Percentiles rank a stretch among this genome's conserved stretches.
These are phyloP conservation scores for Drosophila kikkawai DNA, from an alignment of 1,140 invertebrate species.

Conservation along the genomic window DNA sequence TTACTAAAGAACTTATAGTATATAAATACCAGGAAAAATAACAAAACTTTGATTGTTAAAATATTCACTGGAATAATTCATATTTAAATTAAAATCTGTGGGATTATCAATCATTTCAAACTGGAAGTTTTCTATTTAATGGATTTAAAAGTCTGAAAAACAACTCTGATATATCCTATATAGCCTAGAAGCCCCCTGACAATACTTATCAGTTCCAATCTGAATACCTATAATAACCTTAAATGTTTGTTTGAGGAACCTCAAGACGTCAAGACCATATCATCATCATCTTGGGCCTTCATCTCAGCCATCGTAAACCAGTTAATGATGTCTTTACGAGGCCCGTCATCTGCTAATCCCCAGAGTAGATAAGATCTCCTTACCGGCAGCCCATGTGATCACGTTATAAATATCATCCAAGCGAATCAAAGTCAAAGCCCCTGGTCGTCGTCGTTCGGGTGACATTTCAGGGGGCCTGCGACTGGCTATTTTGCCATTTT, in stretches of 20 bases:
- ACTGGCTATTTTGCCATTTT: slow-evolving; percentile 15
- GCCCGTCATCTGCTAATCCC: slow-evolving; percentile 26
- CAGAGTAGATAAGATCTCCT: slow-evolving; percentile 18
- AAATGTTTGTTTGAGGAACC: slow-evolving; percentile 20
- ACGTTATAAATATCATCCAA: slow-evolving; percentile 33
- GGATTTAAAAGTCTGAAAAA: not conserved
- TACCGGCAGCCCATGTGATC: slow-evolving; percentile 37
- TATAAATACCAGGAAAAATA: slow-evolving; percentile 16
- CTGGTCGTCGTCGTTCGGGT: slow-evolving; percentile 13
- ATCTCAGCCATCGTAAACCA: slow-evolving; percentile 55
- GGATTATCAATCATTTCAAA: slow-evolving; percentile 6
- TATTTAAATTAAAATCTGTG: not conserved
- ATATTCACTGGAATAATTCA: not conserved
- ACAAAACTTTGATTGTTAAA: not conserved
- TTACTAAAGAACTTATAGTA: not conserved
- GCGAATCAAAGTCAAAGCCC: slow-evolving; percentile 17
- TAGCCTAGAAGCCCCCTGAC: slow-evolving; percentile 1
- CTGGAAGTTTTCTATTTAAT: not conserved
- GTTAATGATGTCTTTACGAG: slow-evolving; percentile 61
- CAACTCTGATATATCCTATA: not conserved
- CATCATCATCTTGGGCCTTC: slow-evolving; percentile 15
- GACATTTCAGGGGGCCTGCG: slow-evolving; percentile 20
- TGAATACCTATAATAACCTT: slow-evolving; percentile 12
- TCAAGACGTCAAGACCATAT: slow-evolving; percentile 33
- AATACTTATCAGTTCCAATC: slow-evolving; percentile 10